Percentiles rank a stretch among this genome's conserved stretches.
phyloP scores from a whole-genome alignment of 1,140 invertebrate species.

The Probaryconus sp. region DNA sequence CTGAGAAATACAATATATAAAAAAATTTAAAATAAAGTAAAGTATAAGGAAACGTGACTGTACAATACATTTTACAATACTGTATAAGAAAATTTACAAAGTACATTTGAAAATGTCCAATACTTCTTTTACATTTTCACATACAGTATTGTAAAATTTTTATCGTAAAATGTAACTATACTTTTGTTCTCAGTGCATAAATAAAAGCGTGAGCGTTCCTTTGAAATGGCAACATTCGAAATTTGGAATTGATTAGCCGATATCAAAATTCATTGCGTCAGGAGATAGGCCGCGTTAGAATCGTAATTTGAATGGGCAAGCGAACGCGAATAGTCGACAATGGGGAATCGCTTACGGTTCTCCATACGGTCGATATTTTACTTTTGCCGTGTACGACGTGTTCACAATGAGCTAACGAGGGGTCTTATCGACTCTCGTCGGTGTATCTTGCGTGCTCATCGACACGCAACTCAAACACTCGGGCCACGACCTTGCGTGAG shows the following conservation, averaged over 20 bases:
- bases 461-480: conserved; percentile 58
- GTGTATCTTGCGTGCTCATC: conserved; percentile 59
- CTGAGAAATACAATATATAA: too few relatives aligned
- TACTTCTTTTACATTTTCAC: too few relatives aligned
- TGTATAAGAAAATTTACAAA: too few relatives aligned
- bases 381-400: conserved; percentile 54
- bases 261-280: not conserved
- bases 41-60: too few relatives aligned
- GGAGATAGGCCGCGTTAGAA: not conserved
- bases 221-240: too few relatives aligned
- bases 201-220: too few relatives aligned
- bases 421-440: conserved; percentile 58
- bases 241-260: not conserved
- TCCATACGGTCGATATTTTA: conserved; percentile 49
- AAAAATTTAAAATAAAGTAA: too few relatives aligned
- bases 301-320: conserved; percentile 21
- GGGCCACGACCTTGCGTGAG: conserved; percentile 59
- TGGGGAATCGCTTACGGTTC: conserved; percentile 15
- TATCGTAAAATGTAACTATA: too few relatives aligned
- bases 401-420: conserved; percentile 62
- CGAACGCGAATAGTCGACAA: conserved; percentile 42
- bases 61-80: too few relatives aligned
- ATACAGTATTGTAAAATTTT: too few relatives aligned
- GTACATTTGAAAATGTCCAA: too few relatives aligned
- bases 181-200: too few relatives aligned